Conservation (phyloP, 2,888 invertebrate genomes). For the Shargacucullia verbasci region DNA sequence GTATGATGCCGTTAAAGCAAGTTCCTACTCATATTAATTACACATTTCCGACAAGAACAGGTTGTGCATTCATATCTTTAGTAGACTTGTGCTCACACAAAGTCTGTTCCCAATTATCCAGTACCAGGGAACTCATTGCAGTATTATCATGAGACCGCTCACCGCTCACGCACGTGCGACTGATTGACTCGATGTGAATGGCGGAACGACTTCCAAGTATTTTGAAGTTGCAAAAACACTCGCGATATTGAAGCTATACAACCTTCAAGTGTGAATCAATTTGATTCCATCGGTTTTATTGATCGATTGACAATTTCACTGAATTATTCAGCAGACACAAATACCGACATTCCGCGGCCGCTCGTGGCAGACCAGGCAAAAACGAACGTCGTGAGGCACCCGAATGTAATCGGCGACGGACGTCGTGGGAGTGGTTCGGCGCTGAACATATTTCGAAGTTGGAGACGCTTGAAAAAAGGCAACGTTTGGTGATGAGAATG, state of each 20-base stretch:
- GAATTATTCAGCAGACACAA: slow-evolving; percentile 87
- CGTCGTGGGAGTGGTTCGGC: slow-evolving; percentile 82
- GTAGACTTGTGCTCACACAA: slow-evolving; percentile 58
- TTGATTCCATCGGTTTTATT: slow-evolving; percentile 87
- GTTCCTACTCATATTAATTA: slow-evolving; percentile 64
- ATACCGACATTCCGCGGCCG: slow-evolving; percentile 80
- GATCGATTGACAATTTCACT: slow-evolving; percentile 86
- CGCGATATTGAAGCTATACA: slow-evolving; percentile 81
- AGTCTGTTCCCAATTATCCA: slow-evolving; percentile 73
- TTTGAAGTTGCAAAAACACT: slow-evolving; percentile 82
- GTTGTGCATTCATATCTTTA: slow-evolving; percentile 61
- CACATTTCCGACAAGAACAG: slow-evolving; percentile 71
- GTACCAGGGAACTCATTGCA: slow-evolving; percentile 69
- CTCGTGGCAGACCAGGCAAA: slow-evolving; percentile 80
- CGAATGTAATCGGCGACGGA: slow-evolving; percentile 72
- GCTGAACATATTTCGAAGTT: slow-evolving; percentile 73
- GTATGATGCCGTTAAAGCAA: slow-evolving; percentile 57
- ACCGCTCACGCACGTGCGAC: slow-evolving; percentile 71
- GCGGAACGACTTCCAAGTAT: slow-evolving; percentile 84
- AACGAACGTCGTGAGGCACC: slow-evolving; percentile 72
- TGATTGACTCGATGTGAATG: slow-evolving; percentile 81
- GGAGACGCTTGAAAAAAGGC: slow-evolving; percentile 77
- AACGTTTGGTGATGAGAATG: slow-evolving; percentile 88
- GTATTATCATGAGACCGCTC: slow-evolving; percentile 71
- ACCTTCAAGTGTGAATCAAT: slow-evolving; percentile 87